Percentiles rank a stretch among this genome's conserved stretches.
phyloP scores from a whole-genome alignment of 2,113 vertebrate species.

The Cricetomys ansorgei region DNA sequence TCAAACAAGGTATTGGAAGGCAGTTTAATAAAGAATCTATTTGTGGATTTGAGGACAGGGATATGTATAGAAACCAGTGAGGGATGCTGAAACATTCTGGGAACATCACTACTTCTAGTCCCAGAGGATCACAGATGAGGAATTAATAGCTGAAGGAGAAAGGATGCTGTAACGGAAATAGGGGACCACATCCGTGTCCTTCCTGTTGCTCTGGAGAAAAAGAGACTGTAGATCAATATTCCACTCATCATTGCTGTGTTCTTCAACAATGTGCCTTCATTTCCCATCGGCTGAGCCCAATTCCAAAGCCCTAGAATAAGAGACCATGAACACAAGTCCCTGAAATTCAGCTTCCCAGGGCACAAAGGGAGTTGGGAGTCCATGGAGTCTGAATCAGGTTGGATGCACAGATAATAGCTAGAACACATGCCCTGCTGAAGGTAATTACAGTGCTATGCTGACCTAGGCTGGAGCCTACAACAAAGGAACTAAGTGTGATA shows the following conservation, averaged over 20 bases:
- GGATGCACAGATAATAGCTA: neutral
- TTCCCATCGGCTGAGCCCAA: neutral
- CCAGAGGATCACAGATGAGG: neutral
- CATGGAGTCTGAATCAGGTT: neutral
- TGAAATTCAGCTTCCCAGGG: neutral
- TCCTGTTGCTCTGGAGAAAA: neutral
- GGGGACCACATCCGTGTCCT: rapidly evolving
- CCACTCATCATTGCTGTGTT: neutral
- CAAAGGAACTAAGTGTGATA: neutral
- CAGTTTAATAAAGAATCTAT: neutral
- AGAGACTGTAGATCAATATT: neutral
- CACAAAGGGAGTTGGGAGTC: neutral
- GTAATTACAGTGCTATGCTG: too few species aligned
- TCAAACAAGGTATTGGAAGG: neutral
- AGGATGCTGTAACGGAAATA: neutral
- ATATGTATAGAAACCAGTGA: neutral
- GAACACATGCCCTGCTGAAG: too few species aligned
- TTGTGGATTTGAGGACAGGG: neutral
- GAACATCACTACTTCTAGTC: neutral
- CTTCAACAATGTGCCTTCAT: neutral
- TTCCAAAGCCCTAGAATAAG: neutral
- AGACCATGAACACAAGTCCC: neutral
- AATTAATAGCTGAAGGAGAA: rapidly evolving
- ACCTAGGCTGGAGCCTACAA: rapidly evolving
- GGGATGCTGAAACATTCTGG: rapidly evolving